phyloP scores from a whole-genome alignment of 2,797 vertebrate genomes.

The Argyrosomus regius region DNA sequence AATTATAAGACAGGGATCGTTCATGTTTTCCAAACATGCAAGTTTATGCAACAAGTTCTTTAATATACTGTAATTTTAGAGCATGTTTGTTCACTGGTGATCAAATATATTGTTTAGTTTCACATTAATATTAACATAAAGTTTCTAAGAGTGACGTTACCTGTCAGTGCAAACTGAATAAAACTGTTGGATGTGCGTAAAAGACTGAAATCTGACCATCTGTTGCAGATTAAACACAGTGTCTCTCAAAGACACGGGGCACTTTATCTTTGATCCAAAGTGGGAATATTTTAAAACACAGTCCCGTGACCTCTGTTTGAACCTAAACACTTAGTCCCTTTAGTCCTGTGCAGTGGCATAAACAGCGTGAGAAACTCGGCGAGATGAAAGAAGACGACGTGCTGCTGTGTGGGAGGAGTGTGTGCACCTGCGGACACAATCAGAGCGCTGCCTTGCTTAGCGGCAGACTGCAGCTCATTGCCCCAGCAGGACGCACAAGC shows the following conservation, averaged over 20 bases:
- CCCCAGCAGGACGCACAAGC: constrained; percentile 24
- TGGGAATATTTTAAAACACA: constrained; percentile 14
- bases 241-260: neutral
- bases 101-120: neutral
- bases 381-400: constrained; percentile 60
- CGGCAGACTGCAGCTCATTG: constrained; percentile 1
- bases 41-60: neutral
- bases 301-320: constrained; percentile 57
- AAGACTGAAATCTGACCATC: neutral
- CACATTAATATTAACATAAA: neutral
- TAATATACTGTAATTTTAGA: neutral
- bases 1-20: neutral
- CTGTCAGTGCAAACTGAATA: neutral
- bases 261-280: constrained; percentile 51
- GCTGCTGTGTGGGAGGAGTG: constrained; percentile 68
- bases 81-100: neutral
- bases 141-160: too few relatives aligned
- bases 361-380: constrained; percentile 54
- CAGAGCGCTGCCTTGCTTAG: neutral
- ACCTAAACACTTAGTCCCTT: constrained; percentile 4
- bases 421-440: constrained; percentile 65
- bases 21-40: neutral
- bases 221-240: neutral
- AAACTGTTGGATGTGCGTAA: too few relatives aligned
- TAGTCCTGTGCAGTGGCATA: neutral